phyloP scores from a whole-genome alignment of 2,113 vertebrate genomes.

The Antechinus stuartii region DNA sequence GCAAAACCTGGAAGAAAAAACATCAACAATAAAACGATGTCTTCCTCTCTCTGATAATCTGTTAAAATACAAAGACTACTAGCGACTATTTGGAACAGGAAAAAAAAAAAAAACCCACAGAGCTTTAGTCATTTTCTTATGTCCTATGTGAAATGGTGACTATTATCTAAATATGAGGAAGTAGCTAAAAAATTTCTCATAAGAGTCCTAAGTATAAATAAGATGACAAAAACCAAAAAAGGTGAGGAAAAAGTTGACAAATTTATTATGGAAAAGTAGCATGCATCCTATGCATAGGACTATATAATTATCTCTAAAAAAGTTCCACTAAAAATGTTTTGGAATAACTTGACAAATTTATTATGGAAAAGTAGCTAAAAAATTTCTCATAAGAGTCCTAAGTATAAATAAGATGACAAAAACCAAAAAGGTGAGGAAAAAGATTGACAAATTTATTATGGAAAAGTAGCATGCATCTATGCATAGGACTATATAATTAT shows the following conservation, averaged over 20 bases:
- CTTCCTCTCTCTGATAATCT: not conserved
- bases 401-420: not conserved
- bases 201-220: not conserved
- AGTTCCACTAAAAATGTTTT: not conserved
- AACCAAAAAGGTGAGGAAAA: not conserved
- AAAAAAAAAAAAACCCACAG: not conserved
- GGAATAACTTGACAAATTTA: too few relatives aligned
- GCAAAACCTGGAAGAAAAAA: constrained; percentile 88
- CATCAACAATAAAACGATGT: not conserved
- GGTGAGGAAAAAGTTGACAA: not conserved
- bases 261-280: not conserved
- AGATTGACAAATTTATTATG: not conserved
- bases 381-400: not conserved
- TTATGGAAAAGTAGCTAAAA: not conserved
- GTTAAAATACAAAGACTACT: not conserved
- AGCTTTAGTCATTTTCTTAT: not conserved
- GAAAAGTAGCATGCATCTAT: not conserved
- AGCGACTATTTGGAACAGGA: not conserved
- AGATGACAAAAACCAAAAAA: not conserved
- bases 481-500: not conserved
- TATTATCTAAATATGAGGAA: not conserved
- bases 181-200: not conserved
- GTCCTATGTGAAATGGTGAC: not conserved
- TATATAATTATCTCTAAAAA: not conserved
- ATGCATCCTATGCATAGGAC: not conserved